Evolutionary conservation across 1,140 invertebrate genomes (phyloP).

Genomic region (Orius laevigatus): DNA sequence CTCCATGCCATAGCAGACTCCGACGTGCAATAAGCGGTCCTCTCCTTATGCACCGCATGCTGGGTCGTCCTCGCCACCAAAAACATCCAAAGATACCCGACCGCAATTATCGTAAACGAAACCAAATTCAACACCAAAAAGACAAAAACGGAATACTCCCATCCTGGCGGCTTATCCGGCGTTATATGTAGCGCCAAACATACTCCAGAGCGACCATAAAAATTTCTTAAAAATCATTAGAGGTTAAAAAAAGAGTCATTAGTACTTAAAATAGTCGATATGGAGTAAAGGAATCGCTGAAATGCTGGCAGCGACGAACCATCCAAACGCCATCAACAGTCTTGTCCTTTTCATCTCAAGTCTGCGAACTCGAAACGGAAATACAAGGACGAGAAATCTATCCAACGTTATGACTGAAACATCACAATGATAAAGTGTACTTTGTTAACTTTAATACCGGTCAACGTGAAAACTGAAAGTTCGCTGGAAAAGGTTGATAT

Average conservation of each 20-base stretch:
- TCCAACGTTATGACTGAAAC: constrained; percentile 35
- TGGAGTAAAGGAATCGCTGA: constrained; percentile 31
- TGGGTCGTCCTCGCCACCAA: constrained; percentile 32
- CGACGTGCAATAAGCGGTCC: constrained; percentile 19
- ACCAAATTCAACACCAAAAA: constrained; percentile 37
- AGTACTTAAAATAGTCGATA: constrained; percentile 29
- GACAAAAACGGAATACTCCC: constrained; percentile 41
- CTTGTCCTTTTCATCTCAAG: constrained; percentile 30
- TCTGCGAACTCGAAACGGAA: constrained; percentile 31
- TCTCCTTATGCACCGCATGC: constrained; percentile 27
- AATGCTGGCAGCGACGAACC: constrained; percentile 29
- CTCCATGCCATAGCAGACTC: constrained; percentile 35
- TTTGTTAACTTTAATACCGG: constrained; percentile 21
- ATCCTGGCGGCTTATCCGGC: constrained; percentile 34
- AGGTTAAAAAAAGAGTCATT: not conserved
- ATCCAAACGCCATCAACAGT: constrained; percentile 31
- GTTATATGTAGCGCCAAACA: constrained; percentile 42
- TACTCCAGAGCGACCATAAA: constrained; percentile 40
- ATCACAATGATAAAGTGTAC: not conserved
- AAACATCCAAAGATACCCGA: constrained; percentile 40
- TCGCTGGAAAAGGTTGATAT: constrained; percentile 39
- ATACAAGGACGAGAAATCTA: constrained; percentile 37
- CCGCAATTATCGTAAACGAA: constrained; percentile 35
- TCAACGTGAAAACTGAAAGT: constrained; percentile 36
- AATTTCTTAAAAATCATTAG: constrained; percentile 26